Conservation (phyloP, 2,113 vertebrate species). For the Australoheros scitulus region DNA sequence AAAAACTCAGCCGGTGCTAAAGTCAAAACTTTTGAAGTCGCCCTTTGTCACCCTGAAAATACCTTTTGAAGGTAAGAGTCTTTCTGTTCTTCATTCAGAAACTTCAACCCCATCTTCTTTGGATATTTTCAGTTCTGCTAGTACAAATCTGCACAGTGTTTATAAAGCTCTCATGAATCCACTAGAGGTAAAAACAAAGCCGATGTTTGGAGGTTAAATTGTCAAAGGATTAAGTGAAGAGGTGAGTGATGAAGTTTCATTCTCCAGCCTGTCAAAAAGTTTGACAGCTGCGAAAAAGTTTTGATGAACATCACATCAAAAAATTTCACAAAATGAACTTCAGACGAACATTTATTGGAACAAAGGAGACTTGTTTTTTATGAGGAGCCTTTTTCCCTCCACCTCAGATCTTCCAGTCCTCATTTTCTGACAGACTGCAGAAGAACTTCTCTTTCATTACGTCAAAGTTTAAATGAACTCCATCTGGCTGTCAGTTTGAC, state of each 20-base stretch:
- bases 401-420: background rate
- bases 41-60: background rate
- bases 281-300: fast-evolving
- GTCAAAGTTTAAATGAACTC: background rate
- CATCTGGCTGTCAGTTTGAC: background rate
- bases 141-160: background rate
- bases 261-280: background rate
- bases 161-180: background rate
- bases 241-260: background rate
- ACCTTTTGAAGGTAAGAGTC: background rate
- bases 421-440: background rate
- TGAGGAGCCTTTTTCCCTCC: background rate
- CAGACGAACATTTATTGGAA: background rate
- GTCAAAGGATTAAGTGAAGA: background rate
- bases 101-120: fast-evolving
- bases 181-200: no score
- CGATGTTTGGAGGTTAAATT: background rate
- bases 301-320: background rate
- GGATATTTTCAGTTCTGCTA: background rate
- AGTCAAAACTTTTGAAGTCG: background rate
- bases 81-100: background rate
- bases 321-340: background rate
- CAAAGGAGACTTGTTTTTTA: background rate
- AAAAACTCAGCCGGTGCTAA: background rate
- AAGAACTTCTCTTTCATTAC: background rate